These are phyloP conservation scores for Macropis europaea DNA, from an alignment of 2,888 invertebrate genomes.

Conservation along the genomic window DNA sequence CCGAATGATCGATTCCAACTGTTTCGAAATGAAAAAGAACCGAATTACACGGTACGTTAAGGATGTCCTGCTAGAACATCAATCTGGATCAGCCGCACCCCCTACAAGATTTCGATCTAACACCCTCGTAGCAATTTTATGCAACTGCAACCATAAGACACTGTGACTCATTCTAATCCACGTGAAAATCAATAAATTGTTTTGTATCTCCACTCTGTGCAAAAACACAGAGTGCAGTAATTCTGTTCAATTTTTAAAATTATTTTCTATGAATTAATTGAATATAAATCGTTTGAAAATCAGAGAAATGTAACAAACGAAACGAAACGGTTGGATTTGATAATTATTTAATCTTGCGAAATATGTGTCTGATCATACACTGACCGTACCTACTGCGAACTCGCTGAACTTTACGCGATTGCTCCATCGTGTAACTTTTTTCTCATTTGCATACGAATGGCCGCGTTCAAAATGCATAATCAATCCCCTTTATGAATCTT, in stretches of 20 bases:
- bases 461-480: conserved; percentile 7
- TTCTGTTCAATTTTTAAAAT: neutral
- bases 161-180: conserved; percentile 53
- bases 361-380: neutral
- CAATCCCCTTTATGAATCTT: conserved; percentile 29
- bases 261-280: too few species aligned
- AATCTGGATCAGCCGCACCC: conserved; percentile 68
- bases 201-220: neutral
- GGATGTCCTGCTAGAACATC: conserved; percentile 61
- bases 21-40: conserved; percentile 48
- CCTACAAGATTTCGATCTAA: conserved; percentile 43
- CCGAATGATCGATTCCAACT: conserved; percentile 47
- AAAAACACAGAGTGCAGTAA: neutral
- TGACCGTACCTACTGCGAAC: neutral
- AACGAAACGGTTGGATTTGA: neutral
- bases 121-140: conserved; percentile 35
- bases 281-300: neutral
- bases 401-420: neutral
- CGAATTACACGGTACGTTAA: conserved; percentile 67
- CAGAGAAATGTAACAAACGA: neutral
- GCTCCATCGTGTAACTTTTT: neutral
- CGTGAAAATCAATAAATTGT: conserved; percentile 44
- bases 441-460: conserved; percentile 29
- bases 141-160: conserved; percentile 57
- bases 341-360: too few species aligned